Evolutionary conservation across 2,888 invertebrate genomes (phyloP).

Genomic region (Sceliomorpha sp.): DNA sequence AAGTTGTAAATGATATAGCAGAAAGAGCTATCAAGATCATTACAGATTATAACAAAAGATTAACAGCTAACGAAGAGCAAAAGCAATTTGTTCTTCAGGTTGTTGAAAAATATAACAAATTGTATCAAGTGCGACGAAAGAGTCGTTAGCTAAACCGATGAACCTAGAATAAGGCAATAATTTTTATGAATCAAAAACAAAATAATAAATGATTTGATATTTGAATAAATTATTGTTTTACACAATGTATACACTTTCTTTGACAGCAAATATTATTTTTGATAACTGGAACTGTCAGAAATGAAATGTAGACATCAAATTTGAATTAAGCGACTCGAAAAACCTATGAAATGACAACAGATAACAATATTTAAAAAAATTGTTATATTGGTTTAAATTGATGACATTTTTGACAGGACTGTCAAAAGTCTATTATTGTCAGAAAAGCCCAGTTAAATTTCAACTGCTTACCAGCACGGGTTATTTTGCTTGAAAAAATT

Average conservation of each 20-base stretch:
- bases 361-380: background rate
- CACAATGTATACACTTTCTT: background rate
- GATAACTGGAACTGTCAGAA: conserved; percentile 1
- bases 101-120: conserved; percentile 12
- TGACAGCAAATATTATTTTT: background rate
- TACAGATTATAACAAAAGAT: conserved; percentile 24
- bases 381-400: conserved; percentile 2
- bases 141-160: conserved; percentile 1
- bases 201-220: background rate
- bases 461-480: no score
- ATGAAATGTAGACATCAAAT: background rate
- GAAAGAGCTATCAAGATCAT: conserved; percentile 33
- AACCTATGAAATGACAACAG: background rate
- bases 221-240: background rate
- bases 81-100: conserved; percentile 22
- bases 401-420: conserved; percentile 2
- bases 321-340: conserved; percentile 8
- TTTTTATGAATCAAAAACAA: conserved; percentile 1
- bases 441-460: conserved; percentile 12
- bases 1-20: conserved; percentile 37
- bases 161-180: background rate
- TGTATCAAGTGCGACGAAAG: conserved; percentile 7
- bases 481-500: no score
- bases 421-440: conserved; percentile 8
- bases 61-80: no score